Evolutionary conservation across 2,797 vertebrate species (phyloP).

Genomic region (Oryzias sinensis): DNA sequence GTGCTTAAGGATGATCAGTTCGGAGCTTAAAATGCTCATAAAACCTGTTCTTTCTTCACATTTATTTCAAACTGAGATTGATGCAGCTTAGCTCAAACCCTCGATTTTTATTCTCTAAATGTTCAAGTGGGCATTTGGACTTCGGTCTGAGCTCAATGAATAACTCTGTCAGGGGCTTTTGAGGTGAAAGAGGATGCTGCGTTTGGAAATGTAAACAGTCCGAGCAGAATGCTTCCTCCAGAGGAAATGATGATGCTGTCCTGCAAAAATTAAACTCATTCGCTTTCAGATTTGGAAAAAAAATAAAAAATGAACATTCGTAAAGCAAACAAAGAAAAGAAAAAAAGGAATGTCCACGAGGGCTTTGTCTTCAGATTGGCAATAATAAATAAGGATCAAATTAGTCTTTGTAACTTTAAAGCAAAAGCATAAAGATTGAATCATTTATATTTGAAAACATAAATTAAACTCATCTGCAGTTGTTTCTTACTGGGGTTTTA

Average conservation of each 20-base stretch:
- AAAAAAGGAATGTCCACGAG: not conserved
- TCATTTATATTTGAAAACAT: constrained; percentile 2
- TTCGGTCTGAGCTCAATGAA: constrained; percentile 58
- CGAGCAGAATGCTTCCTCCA: too few species aligned
- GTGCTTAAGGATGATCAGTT: not conserved
- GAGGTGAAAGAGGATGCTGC: not conserved
- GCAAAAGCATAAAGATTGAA: constrained; percentile 1
- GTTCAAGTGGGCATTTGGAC: constrained; percentile 39
- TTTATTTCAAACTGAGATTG: too few species aligned
- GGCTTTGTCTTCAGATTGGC: constrained; percentile 7
- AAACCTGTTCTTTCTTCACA: too few species aligned
- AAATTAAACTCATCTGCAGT: constrained; percentile 1
- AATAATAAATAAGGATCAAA: constrained; percentile 10
- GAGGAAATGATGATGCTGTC: too few species aligned
- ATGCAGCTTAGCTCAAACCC: too few species aligned
- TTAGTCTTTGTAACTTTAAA: constrained; percentile 2
- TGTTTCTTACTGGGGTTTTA: not conserved
- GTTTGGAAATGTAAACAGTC: not conserved
- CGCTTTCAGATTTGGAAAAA: not conserved
- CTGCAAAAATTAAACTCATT: not conserved
- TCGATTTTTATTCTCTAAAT: constrained; percentile 1
- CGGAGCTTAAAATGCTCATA: too few species aligned
- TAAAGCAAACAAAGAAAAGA: not conserved
- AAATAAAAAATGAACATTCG: not conserved
- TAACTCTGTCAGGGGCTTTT: constrained; percentile 37